Conservation (phyloP, 2,888 invertebrate genomes). For the Laspeyria flexula region DNA sequence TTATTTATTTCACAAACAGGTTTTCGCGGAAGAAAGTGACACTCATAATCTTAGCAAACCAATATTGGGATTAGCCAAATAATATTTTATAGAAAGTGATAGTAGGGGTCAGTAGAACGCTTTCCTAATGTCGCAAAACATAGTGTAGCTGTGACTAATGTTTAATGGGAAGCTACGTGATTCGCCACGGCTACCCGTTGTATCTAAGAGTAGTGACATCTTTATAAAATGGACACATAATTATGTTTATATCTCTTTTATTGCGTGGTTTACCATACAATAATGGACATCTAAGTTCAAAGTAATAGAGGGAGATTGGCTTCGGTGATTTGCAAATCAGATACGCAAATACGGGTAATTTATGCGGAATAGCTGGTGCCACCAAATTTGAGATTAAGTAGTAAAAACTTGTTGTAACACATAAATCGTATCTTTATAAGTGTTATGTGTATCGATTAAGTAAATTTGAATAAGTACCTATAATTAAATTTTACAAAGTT, state of each 20-base stretch:
- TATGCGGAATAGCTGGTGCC: neutral
- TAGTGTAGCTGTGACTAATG: constrained; percentile 60
- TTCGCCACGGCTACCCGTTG: constrained; percentile 50
- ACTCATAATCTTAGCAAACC: constrained; percentile 14
- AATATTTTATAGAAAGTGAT: constrained; percentile 62
- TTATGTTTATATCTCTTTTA: constrained; percentile 22
- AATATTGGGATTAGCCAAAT: constrained; percentile 37
- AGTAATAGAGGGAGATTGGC: constrained; percentile 17
- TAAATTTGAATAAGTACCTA: too few relatives aligned
- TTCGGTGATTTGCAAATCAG: constrained; percentile 25
- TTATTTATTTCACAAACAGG: constrained; percentile 30
- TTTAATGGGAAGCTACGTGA: constrained; percentile 51
- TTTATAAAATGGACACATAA: constrained; percentile 39
- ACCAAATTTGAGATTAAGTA: too few relatives aligned
- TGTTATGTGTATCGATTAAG: too few relatives aligned
- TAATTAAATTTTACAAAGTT: too few relatives aligned
- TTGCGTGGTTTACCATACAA: constrained; percentile 21
- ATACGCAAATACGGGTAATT: constrained; percentile 4
- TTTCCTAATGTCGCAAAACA: constrained; percentile 51
- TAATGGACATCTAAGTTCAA: constrained; percentile 6
- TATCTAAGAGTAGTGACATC: constrained; percentile 44
- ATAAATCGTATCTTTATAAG: too few relatives aligned
- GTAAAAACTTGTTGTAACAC: too few relatives aligned
- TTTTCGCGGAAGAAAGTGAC: constrained; percentile 41
- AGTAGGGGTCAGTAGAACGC: constrained; percentile 65